Evolutionary conservation across 2,888 invertebrate genomes (phyloP), one percentile per base, ranked within the genome.

Genomic region (Morpho achilles): DNA sequence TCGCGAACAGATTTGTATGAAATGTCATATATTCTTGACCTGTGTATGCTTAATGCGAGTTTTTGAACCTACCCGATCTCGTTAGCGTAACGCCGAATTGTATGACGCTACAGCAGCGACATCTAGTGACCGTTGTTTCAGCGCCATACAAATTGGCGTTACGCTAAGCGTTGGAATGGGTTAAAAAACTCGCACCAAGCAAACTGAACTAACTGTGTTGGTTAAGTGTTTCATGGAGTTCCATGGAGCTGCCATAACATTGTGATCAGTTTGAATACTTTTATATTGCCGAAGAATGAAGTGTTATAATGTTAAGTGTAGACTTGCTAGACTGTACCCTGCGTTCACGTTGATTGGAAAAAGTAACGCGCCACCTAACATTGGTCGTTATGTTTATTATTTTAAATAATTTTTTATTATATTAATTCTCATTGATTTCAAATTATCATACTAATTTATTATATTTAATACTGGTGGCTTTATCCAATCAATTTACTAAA

Each of bases 201-300:
- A 16, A 16, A 16, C 16, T 16, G 16, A 16, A 16, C 16, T 16
- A 72, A 56, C 76, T 80, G 79, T 77, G 80, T 83, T 80, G 85
- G 82, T 68, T 79, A 78, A 83, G 84, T 81, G 85, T 85, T 84
- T 87, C 86, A 82, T 85, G 87, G 87, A 71, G 87, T 86, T 87
- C 87, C 82, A 82, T 82, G 84, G 88, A 80, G 72, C 87, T 85
- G 90, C 89, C 88, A 89, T 88, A 87, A 83, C 78, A 80, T 80
- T 90, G 88, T 89, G 90, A 90, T 89, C 86, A 80, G 87, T 88
- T 89, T 90, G 84, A 89, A 86, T 89, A 90, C 87, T 89, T 90
- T 89, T 90, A 88, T 88, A 88, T 83, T 87, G 85, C 86, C 82
- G 84, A 82, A 80, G 84, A 79, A 77, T 82, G 80, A 80, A 81